A percentile compares a stretch with the other conserved stretches of the same genome.
Conservation (phyloP, 2,797 vertebrate genomes). For the Calcarius lapponicus region DNA sequence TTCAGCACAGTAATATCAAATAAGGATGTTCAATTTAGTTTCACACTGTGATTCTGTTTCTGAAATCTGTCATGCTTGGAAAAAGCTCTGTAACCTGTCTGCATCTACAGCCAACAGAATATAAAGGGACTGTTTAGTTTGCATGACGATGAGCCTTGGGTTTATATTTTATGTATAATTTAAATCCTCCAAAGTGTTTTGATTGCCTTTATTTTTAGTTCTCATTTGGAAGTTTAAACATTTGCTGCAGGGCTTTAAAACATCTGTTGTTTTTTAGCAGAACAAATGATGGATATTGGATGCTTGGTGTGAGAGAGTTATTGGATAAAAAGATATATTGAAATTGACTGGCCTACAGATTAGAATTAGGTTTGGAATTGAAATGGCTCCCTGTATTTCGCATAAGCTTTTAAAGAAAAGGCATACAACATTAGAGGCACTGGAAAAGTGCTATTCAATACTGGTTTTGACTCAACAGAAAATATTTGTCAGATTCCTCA, state of each 20-base stretch:
- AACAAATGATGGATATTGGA: background rate
- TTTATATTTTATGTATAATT: constrained; percentile 2
- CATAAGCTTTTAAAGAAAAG: background rate
- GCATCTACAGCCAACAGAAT: background rate
- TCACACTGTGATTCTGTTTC: background rate
- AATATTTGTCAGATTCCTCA: background rate
- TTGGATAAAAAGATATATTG: background rate
- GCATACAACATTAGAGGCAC: background rate
- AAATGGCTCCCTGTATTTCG: background rate
- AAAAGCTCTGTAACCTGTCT: background rate
- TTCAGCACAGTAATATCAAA: background rate
- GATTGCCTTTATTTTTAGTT: constrained; percentile 27
- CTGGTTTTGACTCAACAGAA: background rate
- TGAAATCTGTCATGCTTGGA: background rate
- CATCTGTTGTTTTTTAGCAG: constrained; percentile 45
- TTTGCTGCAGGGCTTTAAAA: constrained; percentile 11
- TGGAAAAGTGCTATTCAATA: background rate
- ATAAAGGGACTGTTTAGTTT: constrained; percentile 2
- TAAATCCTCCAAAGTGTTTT: background rate
- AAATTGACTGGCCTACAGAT: background rate
- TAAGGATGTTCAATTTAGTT: background rate
- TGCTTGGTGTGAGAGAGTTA: background rate
- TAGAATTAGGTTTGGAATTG: background rate
- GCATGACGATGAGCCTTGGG: background rate
- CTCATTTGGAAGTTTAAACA: constrained; percentile 32